phyloP scores from a whole-genome alignment of 92 coral and sea anemone species.

The Paramuricea clavata region DNA sequence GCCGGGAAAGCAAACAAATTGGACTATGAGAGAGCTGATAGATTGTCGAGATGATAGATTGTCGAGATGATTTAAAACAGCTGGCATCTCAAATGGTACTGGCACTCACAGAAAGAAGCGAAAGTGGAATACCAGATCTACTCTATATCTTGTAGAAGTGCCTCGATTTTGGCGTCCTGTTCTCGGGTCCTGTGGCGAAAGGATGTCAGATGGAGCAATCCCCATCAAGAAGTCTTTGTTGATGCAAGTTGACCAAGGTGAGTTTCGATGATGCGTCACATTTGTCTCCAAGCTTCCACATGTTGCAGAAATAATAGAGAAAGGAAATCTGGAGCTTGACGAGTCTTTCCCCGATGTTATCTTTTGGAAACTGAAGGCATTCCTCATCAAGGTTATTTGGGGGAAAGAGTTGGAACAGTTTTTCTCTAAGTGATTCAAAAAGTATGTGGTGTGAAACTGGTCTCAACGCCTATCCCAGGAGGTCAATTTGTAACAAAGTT shows the following conservation, averaged over 20 bases:
- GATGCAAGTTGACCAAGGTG: neutral
- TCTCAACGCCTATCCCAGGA: neutral
- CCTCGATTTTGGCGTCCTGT: slow-evolving; percentile 20
- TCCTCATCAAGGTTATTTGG: slow-evolving; percentile 9
- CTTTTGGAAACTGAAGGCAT: slow-evolving; percentile 22
- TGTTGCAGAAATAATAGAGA: neutral
- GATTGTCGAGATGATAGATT: slow-evolving; percentile 26
- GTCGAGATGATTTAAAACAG: neutral
- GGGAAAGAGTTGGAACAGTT: neutral
- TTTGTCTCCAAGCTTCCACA: slow-evolving; percentile 24
- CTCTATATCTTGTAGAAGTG: slow-evolving; percentile 5
- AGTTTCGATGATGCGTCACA: slow-evolving; percentile 10
- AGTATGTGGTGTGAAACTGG: slow-evolving; percentile 4
- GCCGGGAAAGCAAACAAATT: neutral
- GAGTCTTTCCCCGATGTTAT: neutral
- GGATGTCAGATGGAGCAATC: neutral
- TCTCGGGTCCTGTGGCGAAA: neutral
- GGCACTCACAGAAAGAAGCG: slow-evolving; percentile 16
- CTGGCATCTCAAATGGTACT: neutral
- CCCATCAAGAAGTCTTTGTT: neutral
- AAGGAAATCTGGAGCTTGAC: slow-evolving; percentile 4
- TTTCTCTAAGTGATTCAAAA: neutral
- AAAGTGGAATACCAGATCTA: neutral
- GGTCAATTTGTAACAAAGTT: neutral
- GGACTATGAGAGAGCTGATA: slow-evolving; percentile 13